These are phyloP conservation scores for Allygus modestus DNA, from an alignment of 2,888 invertebrate species.

Conservation along the genomic window DNA sequence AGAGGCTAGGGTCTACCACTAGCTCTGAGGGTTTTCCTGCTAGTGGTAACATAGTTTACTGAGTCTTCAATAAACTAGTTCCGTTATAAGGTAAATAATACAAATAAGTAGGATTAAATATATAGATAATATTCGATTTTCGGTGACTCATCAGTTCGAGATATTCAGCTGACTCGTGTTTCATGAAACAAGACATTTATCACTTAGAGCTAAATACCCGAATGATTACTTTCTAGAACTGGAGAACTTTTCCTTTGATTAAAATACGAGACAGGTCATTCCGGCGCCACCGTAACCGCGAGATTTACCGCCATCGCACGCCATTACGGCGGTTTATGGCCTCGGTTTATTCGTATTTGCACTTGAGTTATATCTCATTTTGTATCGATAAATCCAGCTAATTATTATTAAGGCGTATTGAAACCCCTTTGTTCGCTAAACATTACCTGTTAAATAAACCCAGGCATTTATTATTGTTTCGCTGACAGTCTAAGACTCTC, in stretches of 20 bases:
- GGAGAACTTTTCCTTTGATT: slow-evolving; percentile 7
- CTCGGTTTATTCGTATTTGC: neutral
- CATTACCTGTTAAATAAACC: no score
- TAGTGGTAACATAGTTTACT: no score
- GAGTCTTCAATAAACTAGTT: no score
- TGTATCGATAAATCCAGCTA: neutral
- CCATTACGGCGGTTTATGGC: slow-evolving; percentile 9
- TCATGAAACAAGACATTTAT: slow-evolving; percentile 6
- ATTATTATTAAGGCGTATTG: neutral
- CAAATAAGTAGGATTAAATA: no score
- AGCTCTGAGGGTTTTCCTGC: no score
- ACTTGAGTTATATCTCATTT: slow-evolving; percentile 23
- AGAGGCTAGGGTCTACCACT: no score
- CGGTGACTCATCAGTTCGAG: no score
- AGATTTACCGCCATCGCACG: slow-evolving; percentile 32
- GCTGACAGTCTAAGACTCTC: no score
- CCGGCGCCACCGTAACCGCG: neutral
- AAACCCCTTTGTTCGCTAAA: neutral
- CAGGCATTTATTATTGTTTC: no score
- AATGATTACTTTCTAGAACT: slow-evolving; percentile 41
- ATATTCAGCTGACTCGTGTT: no score
- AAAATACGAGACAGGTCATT: slow-evolving; percentile 38
- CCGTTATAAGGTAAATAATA: no score
- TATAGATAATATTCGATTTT: no score
- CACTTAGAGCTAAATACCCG: slow-evolving; percentile 21